phyloP scores from a whole-genome alignment of 1,140 invertebrate genomes.

The Trachymyrmex cornetzi region DNA sequence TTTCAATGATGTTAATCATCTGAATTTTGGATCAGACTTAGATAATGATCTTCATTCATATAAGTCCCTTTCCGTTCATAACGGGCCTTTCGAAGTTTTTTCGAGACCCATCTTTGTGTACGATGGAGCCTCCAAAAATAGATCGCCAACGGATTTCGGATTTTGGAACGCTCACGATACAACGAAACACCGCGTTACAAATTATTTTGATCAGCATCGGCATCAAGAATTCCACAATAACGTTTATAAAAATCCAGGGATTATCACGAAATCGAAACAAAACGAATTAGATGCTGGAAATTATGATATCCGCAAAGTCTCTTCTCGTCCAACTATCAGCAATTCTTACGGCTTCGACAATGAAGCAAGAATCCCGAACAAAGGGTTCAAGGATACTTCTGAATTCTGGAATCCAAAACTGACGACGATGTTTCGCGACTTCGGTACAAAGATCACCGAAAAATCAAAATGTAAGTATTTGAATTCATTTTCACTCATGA shows the following conservation, averaged over 20 bases:
- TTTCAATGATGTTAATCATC: background rate
- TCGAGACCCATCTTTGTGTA: conserved; percentile 41
- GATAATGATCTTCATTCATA: conserved; percentile 39
- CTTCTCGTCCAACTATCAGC: background rate
- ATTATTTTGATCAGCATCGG: background rate
- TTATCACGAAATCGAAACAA: conserved; percentile 4
- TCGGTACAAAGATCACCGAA: conserved; percentile 19
- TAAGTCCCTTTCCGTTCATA: conserved; percentile 31
- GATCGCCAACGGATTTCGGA: background rate
- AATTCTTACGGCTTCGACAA: conserved; percentile 9
- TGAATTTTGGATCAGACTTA: conserved; percentile 3
- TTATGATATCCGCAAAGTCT: conserved; percentile 5
- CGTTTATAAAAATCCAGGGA: background rate
- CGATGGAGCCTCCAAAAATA: background rate
- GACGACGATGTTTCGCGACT: background rate
- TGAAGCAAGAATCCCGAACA: background rate
- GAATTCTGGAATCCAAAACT: background rate
- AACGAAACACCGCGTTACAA: background rate
- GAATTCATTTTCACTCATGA: background rate
- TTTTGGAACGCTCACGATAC: conserved; percentile 6
- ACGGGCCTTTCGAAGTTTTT: conserved; percentile 15
- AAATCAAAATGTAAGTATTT: conserved; percentile 33
- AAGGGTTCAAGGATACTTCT: conserved; percentile 5
- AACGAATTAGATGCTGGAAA: conserved; percentile 21
- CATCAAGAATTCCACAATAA: conserved; percentile 13